These are phyloP conservation scores for Cebus imitator DNA, from an alignment of 2,113 vertebrate species.

Conservation along the genomic window DNA sequence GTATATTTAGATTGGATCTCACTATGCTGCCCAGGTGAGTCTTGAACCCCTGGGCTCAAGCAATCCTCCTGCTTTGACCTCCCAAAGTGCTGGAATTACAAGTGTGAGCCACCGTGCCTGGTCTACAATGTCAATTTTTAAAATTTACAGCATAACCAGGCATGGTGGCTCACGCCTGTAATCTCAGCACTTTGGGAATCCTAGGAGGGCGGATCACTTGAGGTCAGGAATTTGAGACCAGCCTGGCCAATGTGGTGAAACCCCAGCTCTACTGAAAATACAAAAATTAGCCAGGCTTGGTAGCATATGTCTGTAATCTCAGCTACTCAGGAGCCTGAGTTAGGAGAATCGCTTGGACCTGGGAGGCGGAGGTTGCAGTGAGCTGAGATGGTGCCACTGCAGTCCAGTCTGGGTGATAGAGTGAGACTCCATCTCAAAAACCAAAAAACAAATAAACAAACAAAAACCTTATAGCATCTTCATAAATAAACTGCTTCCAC, in stretches of 20 bases:
- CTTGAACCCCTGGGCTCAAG: no score
- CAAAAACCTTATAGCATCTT: background rate
- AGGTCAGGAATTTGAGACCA: background rate
- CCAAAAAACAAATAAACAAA: no score
- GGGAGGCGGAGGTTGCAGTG: background rate
- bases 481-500: background rate
- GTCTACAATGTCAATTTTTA: no score
- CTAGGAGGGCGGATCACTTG: background rate
- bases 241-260: background rate
- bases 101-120: rapidly evolving
- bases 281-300: background rate
- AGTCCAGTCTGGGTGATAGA: background rate
- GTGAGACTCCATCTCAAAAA: background rate
- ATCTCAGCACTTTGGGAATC: background rate
- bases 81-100: no score
- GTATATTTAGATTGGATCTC: no score
- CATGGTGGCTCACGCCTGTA: background rate
- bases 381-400: background rate
- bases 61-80: no score
- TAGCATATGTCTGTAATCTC: background rate
- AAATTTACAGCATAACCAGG: background rate
- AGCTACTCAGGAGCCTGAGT: background rate
- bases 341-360: background rate
- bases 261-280: background rate
- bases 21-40: no score